Base-by-base conservation (phyloP, 2,888 invertebrate genomes). In the Thereva nobilitata region DNA sequence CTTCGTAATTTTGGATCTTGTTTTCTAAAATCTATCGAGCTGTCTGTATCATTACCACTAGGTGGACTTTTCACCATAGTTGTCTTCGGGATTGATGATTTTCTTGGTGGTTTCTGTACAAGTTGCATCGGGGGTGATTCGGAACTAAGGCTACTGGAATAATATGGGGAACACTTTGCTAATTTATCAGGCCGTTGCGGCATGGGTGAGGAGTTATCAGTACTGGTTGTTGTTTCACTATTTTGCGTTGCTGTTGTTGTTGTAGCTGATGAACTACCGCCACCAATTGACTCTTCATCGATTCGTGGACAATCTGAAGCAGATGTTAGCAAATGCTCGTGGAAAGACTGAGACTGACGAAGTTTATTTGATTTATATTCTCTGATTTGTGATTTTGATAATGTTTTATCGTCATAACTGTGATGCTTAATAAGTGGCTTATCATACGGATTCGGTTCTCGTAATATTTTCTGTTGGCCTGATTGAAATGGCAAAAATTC, bases 21-120 rank as follows among this genome's bases (percentile, higher is more conserved):
- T 67, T 87, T 86, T 1, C 79, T 76, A 37, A 87, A 83, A 75
- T 87, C 87, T 68, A 87, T 76, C 1, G 89, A 89, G 74, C 89
- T 89, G 69, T 89, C 89, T 0, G 89, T 89, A 70, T 89, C 89
- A 72, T 89, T 89, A 67, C 89, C 89, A 74, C 89, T 89, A 0
- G 89, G 88, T 9, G 89, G 89, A 78, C 88, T 89, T 75, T 88
- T 87, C 41, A 87, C 79, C 9, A 87, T 86, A 71, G 86, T 83
- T 71, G 84, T 82, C 69, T 86, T 84, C 3, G 87, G 79, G 40
- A 88, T 74, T 0, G 88, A 86, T 61, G 86, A 86, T 77, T 88
- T 89, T 12, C 86, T 86, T 0, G 87, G 85, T 5, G 86, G 86
- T 73, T 88, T 87, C 55, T 86, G 83, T 41, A 88, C 84, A n/a